A percentile compares a stretch with the other conserved stretches of the same genome.
Evolutionary conservation across 2,797 vertebrate genomes (phyloP).

Genomic region (Micromesistius poutassou): DNA sequence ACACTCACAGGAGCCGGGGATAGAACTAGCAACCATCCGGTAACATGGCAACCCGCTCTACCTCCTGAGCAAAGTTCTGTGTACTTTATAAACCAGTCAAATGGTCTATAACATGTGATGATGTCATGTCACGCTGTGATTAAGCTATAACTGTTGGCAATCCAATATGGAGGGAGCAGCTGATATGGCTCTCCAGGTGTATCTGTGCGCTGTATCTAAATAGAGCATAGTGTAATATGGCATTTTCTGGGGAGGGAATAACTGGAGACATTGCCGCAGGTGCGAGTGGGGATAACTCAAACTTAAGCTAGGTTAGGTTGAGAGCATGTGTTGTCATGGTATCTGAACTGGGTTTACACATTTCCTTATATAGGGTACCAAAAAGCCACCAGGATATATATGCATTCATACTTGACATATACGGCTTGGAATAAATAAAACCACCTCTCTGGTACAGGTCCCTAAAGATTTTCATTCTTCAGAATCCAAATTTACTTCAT

Average conservation of each 20-base stretch:
- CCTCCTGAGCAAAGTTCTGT: background rate
- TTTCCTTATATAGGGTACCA: background rate
- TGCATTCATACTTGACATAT: background rate
- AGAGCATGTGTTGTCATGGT: background rate
- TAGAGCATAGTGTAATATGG: background rate
- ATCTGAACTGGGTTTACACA: background rate
- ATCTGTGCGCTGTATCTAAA: background rate
- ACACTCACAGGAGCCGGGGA: no score
- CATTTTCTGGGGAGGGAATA: background rate
- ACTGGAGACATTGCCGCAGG: background rate
- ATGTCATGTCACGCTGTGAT: background rate
- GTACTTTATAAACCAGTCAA: background rate
- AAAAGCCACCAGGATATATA: background rate
- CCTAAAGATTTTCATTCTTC: background rate
- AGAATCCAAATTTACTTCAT: background rate
- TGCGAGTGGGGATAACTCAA: background rate
- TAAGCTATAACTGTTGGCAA: background rate
- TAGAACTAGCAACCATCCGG: no score
- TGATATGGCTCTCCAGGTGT: background rate
- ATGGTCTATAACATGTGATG: background rate
- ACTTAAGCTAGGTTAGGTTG: background rate
- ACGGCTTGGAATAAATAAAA: background rate
- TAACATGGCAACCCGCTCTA: no score
- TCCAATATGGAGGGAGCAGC: background rate
- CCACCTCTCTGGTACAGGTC: background rate